These are phyloP conservation scores for Epistrophe eligans DNA, from an alignment of 2,888 invertebrate species.

Conservation along the genomic window DNA sequence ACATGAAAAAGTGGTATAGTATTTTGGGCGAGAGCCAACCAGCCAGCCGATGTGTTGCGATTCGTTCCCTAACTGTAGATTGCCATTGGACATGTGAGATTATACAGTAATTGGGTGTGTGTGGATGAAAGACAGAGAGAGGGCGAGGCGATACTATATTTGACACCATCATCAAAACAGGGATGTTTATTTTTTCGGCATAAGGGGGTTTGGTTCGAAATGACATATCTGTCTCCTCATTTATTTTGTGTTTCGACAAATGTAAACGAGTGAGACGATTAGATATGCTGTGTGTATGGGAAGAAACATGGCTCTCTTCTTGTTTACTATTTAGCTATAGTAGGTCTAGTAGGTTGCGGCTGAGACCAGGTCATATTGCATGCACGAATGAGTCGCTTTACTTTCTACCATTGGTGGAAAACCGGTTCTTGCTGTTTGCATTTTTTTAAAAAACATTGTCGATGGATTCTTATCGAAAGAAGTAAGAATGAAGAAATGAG, in stretches of 20 bases:
- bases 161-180: neutral
- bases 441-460: neutral
- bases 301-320: conserved; percentile 31
- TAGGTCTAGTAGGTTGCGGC: neutral
- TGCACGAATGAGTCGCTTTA: conserved; percentile 68
- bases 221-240: conserved; percentile 2
- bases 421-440: conserved; percentile 27
- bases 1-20: conserved; percentile 58
- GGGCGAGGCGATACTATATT: neutral
- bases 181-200: conserved; percentile 27
- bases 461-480: neutral
- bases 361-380: conserved; percentile 71
- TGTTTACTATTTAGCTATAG: conserved; percentile 24
- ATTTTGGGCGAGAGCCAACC: conserved; percentile 28
- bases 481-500: neutral
- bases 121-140: conserved; percentile 1
- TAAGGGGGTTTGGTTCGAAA: conserved; percentile 51
- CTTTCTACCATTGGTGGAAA: conserved; percentile 72
- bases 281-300: neutral
- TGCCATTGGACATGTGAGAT: conserved; percentile 62
- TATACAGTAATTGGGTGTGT: neutral
- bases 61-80: conserved; percentile 52
- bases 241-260: too few species aligned
- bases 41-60: conserved; percentile 21
- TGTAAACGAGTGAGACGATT: conserved; percentile 4